Conservation (phyloP, 1,140 invertebrate species). For the Andricus grossulariae region DNA sequence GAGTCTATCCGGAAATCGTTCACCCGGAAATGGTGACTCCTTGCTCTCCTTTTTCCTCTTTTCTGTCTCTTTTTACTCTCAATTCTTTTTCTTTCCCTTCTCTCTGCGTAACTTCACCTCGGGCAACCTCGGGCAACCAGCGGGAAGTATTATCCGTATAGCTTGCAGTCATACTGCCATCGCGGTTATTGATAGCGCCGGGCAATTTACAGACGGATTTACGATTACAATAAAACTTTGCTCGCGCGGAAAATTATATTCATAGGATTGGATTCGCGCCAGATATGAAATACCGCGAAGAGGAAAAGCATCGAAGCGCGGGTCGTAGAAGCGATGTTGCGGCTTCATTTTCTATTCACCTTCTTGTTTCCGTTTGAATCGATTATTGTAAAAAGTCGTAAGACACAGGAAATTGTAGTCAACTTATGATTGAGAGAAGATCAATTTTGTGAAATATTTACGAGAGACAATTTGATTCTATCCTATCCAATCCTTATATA, state of each 20-base stretch:
- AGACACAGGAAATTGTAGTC: background rate
- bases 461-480: background rate
- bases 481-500: background rate
- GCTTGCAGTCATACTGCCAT: conserved; percentile 37
- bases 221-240: conserved; percentile 75
- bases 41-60: background rate
- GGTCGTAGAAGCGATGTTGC: conserved; percentile 21
- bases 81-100: conserved; percentile 3
- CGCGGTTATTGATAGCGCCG: conserved; percentile 69
- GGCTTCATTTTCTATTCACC: conserved; percentile 17
- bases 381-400: conserved; percentile 20
- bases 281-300: conserved; percentile 69
- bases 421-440: background rate
- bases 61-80: background rate
- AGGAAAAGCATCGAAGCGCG: conserved; percentile 22
- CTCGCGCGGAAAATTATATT: conserved; percentile 74
- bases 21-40: conserved; percentile 24
- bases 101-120: background rate
- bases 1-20: conserved; percentile 19
- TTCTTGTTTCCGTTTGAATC: conserved; percentile 9
- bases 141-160: conserved; percentile 27
- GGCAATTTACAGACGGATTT: conserved; percentile 73
- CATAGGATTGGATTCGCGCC: conserved; percentile 74
- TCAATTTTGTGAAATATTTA: background rate
- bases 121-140: conserved; percentile 14